phyloP scores from a whole-genome alignment of 1,140 invertebrate genomes.

The Pinna nobilis region DNA sequence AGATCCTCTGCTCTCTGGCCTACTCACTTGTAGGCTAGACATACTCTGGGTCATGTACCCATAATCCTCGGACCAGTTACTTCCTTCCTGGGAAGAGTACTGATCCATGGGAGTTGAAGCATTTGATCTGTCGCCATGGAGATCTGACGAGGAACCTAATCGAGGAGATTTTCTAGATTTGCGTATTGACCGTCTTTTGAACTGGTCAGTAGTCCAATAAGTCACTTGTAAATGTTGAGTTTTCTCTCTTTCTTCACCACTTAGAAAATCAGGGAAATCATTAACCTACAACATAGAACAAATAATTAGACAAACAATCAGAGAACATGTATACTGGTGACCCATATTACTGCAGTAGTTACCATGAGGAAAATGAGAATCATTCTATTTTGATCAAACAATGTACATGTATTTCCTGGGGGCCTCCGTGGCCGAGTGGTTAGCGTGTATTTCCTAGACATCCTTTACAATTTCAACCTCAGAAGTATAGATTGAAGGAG shows the following conservation, averaged over 20 bases:
- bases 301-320: too few relatives aligned
- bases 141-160: slow-evolving; percentile 52
- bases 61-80: slow-evolving; percentile 52
- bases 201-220: slow-evolving; percentile 57
- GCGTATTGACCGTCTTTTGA: slow-evolving; percentile 50
- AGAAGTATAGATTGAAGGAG: too few relatives aligned
- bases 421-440: too few relatives aligned
- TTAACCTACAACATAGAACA: slow-evolving; percentile 67
- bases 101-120: slow-evolving; percentile 62
- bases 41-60: slow-evolving; percentile 59
- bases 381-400: not conserved
- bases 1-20: slow-evolving; percentile 60
- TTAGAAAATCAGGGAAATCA: slow-evolving; percentile 71
- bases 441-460: too few relatives aligned
- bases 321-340: too few relatives aligned
- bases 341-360: too few relatives aligned
- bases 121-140: slow-evolving; percentile 62
- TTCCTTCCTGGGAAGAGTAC: slow-evolving; percentile 53
- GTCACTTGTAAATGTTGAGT: slow-evolving; percentile 70
- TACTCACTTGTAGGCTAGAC: slow-evolving; percentile 51
- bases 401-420: not conserved
- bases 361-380: not conserved
- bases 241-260: slow-evolving; percentile 66
- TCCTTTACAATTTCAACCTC: too few relatives aligned
- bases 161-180: slow-evolving; percentile 54